A percentile compares a stretch with the other conserved stretches of the same genome.
Conservation (phyloP, 2,888 invertebrate species). For the Isoperla grammatica region DNA sequence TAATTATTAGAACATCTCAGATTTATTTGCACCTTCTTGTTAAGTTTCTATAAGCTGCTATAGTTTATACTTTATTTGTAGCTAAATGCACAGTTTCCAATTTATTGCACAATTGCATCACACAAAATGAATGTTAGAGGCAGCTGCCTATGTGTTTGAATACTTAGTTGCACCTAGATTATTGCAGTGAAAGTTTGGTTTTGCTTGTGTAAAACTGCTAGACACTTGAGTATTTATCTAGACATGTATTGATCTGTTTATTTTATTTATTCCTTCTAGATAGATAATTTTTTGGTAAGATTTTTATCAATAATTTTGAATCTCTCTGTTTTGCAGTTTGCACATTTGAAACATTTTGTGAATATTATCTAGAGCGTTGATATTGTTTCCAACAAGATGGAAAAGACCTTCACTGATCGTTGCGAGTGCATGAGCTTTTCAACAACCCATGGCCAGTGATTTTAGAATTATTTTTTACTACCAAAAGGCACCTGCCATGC, state of each 20-base stretch:
- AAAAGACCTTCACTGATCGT: neutral
- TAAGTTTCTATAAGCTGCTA: conserved; percentile 23
- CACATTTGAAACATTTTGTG: neutral
- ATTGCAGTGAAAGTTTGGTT: neutral
- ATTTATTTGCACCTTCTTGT: conserved; percentile 16
- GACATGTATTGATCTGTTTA: conserved; percentile 2
- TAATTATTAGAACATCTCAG: neutral
- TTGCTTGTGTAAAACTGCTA: conserved; percentile 9
- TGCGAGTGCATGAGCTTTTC: conserved; percentile 2
- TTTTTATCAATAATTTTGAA: conserved; percentile 8
- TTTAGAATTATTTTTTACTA: neutral
- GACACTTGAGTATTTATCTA: neutral
- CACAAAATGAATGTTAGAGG: neutral
- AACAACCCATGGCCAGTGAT: conserved; percentile 10
- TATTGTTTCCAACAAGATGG: too few species aligned
- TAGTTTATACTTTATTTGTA: conserved; percentile 28
- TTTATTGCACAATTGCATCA: conserved; percentile 15
- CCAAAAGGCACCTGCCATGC: too few species aligned
- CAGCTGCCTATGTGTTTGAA: conserved; percentile 2
- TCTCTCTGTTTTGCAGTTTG: neutral
- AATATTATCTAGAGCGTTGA: conserved; percentile 1
- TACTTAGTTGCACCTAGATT: neutral
- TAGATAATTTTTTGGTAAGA: conserved; percentile 7
- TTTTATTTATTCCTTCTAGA: neutral
- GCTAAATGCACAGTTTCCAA: conserved; percentile 20